phyloP scores from a whole-genome alignment of 2,797 vertebrate genomes.

The Leptodactylus fallax region DNA sequence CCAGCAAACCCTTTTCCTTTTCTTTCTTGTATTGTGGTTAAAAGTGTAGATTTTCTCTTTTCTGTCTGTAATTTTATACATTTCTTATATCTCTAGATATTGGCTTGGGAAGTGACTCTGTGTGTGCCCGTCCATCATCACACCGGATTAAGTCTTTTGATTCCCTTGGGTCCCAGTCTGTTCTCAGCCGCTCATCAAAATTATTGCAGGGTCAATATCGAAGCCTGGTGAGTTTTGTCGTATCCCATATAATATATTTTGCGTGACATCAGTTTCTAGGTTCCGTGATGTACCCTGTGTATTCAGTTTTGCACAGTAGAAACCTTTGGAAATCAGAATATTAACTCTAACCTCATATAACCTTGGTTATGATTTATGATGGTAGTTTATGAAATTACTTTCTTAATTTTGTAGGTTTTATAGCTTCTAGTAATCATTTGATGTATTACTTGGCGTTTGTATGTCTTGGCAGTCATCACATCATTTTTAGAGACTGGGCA shows the following conservation, averaged over 20 bases:
- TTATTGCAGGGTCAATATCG: constrained; percentile 93
- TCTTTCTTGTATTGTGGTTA: neutral
- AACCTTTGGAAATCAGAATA: neutral
- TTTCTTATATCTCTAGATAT: constrained; percentile 80
- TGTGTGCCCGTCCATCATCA: constrained; percentile 90
- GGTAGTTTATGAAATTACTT: neutral
- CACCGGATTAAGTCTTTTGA: constrained; percentile 96
- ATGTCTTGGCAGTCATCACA: neutral
- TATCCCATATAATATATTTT: neutral
- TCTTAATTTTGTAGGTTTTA: neutral
- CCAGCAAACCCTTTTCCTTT: neutral
- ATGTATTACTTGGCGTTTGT: neutral
- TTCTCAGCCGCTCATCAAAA: constrained; percentile 88
- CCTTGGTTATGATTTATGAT: neutral
- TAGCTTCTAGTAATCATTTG: neutral
- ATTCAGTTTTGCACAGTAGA: no score
- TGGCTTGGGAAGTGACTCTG: constrained; percentile 91
- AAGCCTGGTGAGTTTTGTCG: constrained; percentile 87
- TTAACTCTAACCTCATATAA: neutral
- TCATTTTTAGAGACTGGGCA: constrained; percentile 2
- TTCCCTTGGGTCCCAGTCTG: constrained; percentile 89
- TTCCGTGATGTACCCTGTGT: neutral
- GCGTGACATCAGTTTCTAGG: neutral
- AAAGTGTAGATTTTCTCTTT: neutral
- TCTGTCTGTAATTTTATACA: neutral